A percentile compares a stretch with the other conserved stretches of the same genome.
Evolutionary conservation across 1,140 invertebrate genomes (phyloP).

Genomic region (Sycophila sp.): DNA sequence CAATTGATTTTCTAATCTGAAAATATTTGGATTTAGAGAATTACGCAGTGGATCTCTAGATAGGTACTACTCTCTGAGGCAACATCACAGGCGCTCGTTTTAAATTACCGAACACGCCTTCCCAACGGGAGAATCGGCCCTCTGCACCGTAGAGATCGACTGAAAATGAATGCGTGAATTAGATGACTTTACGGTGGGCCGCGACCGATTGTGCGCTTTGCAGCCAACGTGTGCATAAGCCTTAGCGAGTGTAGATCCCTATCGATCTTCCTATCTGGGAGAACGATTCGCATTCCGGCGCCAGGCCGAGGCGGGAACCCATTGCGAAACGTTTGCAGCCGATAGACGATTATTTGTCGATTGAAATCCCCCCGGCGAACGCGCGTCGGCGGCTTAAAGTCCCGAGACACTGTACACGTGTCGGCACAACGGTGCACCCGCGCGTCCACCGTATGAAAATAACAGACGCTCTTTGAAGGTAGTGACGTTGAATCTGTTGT

Average conservation of each 20-base stretch:
- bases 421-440: slow-evolving; percentile 4
- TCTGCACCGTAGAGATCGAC: not conserved
- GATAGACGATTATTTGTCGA: slow-evolving; percentile 10
- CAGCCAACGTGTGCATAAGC: not conserved
- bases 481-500: too few relatives aligned
- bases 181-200: not conserved
- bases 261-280: slow-evolving; percentile 23
- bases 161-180: not conserved
- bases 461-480: too few relatives aligned
- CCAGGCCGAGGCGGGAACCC: not conserved
- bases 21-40: too few relatives aligned
- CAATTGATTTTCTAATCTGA: too few relatives aligned
- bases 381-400: too few relatives aligned
- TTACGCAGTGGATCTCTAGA: too few relatives aligned
- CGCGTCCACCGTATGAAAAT: too few relatives aligned
- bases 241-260: not conserved
- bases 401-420: not conserved
- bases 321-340: not conserved
- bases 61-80: too few relatives aligned
- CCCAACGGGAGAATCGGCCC: not conserved
- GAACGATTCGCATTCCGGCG: slow-evolving; percentile 14
- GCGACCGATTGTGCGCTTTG: not conserved
- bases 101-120: not conserved
- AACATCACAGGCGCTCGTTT: not conserved
- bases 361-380: not conserved